These are phyloP conservation scores for Drosophila busckii DNA, from an alignment of 1,140 invertebrate genomes.

Conservation along the genomic window DNA sequence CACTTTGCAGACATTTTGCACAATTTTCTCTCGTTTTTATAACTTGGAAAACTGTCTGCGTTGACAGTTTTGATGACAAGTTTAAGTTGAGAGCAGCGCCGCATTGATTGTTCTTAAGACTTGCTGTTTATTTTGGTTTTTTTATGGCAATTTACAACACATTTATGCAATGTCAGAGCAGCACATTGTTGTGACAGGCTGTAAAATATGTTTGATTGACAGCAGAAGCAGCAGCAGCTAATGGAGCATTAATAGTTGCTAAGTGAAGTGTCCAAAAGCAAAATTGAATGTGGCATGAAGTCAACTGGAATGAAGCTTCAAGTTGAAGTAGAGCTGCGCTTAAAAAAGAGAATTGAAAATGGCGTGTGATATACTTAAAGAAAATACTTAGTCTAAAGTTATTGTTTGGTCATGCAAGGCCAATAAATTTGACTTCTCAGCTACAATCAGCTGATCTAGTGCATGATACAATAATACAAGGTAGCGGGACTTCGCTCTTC, in stretches of 20 bases:
- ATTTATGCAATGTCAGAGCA: slow-evolving; percentile 14
- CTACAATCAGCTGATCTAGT: too few species aligned
- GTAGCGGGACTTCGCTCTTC: too few species aligned
- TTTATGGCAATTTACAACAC: slow-evolving; percentile 30
- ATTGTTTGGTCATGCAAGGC: too few species aligned
- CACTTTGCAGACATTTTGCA: slow-evolving; percentile 33
- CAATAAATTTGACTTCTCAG: too few species aligned
- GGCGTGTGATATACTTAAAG: too few species aligned
- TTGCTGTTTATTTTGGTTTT: too few species aligned
- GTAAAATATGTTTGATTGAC: slow-evolving; percentile 46
- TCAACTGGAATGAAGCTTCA: neutral
- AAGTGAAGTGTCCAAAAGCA: slow-evolving; percentile 2
- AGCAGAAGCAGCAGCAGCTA: slow-evolving; percentile 16
- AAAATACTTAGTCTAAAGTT: too few species aligned
- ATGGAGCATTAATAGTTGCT: slow-evolving; percentile 50
- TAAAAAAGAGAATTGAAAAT: too few species aligned
- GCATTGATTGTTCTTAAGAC: slow-evolving; percentile 18
- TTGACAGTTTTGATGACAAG: slow-evolving; percentile 47
- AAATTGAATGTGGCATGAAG: slow-evolving; percentile 2
- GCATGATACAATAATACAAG: too few species aligned
- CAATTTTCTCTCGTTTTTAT: slow-evolving; percentile 10
- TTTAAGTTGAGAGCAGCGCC: neutral
- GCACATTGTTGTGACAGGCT: slow-evolving; percentile 42
- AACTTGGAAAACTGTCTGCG: neutral
- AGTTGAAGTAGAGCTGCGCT: too few species aligned